phyloP scores from a whole-genome alignment of 2,113 vertebrate species.

The Elaphurus davidianus region DNA sequence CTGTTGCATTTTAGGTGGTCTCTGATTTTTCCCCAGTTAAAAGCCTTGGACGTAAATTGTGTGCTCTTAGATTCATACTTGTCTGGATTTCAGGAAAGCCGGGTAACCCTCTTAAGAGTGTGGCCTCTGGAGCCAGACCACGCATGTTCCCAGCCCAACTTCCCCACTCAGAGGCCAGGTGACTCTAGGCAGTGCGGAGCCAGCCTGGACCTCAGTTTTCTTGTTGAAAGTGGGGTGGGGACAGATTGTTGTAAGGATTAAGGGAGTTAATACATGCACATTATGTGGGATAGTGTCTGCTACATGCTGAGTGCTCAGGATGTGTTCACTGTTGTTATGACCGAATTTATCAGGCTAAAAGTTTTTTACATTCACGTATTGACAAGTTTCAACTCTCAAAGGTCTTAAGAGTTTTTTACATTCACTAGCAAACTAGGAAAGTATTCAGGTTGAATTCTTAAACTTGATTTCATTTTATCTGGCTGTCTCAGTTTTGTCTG shows the following conservation, averaged over 20 bases:
- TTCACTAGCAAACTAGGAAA: background rate
- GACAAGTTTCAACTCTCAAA: background rate
- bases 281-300: background rate
- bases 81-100: background rate
- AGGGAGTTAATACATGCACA: background rate
- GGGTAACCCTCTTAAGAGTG: background rate
- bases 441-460: background rate
- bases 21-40: background rate
- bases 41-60: background rate
- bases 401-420: background rate
- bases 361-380: background rate
- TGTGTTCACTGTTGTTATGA: background rate
- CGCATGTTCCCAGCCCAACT: background rate
- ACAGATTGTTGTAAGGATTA: background rate
- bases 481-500: background rate
- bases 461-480: background rate
- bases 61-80: background rate
- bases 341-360: background rate
- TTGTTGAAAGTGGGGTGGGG: background rate
- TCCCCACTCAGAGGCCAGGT: background rate
- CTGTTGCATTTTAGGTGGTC: background rate
- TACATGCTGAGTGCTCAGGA: background rate
- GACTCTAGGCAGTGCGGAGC: background rate
- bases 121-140: background rate
- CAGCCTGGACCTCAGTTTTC: background rate